Conservation (phyloP, 92 coral and sea anemone genomes). For the Heteractis magnifica region DNA sequence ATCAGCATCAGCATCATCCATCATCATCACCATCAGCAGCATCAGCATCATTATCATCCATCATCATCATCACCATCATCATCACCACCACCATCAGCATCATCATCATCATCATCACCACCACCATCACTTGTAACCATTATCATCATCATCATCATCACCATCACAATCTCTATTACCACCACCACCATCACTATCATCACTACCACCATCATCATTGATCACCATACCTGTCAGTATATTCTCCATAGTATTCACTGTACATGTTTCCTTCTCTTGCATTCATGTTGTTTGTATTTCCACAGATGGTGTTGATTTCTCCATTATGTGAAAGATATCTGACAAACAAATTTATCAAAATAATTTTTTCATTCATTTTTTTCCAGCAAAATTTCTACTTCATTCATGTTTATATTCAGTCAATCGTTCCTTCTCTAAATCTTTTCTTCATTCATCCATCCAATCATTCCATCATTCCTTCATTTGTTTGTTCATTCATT, state of each 20-base stretch:
- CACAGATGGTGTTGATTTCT: slow-evolving; percentile 93
- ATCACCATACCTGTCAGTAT: slow-evolving; percentile 63
- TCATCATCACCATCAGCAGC: too few relatives aligned
- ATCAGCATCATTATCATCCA: background rate
- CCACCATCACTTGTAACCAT: too few relatives aligned
- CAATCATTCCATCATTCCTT: background rate
- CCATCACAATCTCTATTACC: too few relatives aligned
- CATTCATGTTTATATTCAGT: background rate
- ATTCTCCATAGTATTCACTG: slow-evolving; percentile 78
- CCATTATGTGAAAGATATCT: slow-evolving; percentile 98
- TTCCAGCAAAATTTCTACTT: background rate
- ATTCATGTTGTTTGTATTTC: slow-evolving; percentile 94
- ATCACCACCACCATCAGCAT: too few relatives aligned
- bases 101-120: too few relatives aligned
- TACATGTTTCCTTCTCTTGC: slow-evolving; percentile 94
- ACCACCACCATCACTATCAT: too few relatives aligned
- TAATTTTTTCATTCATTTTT: background rate
- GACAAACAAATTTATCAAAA: background rate
- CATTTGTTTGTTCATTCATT: background rate
- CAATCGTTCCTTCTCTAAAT: background rate
- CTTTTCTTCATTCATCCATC: background rate
- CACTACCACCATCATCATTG: background rate
- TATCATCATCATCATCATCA: too few relatives aligned
- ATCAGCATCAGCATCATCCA: too few relatives aligned
- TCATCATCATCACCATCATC: too few relatives aligned